Evolutionary conservation across 2,113 vertebrate genomes (phyloP).

Genomic region (Sinosuthora webbiana): DNA sequence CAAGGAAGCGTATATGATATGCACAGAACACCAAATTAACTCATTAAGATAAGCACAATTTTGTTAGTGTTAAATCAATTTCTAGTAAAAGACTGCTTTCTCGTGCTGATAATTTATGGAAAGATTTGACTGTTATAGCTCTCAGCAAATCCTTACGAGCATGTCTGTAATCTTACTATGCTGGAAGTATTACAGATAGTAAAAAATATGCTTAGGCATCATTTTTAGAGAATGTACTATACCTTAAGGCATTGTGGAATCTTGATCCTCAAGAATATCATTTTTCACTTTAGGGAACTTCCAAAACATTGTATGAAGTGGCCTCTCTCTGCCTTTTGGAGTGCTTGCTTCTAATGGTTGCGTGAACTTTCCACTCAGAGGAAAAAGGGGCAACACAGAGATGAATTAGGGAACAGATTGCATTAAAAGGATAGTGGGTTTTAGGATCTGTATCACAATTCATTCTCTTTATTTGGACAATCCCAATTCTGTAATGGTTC

Average conservation of each 20-base stretch:
- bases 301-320: background rate
- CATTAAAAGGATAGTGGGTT: background rate
- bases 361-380: background rate
- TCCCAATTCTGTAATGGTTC: background rate
- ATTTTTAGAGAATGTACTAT: slow-evolving; percentile 6
- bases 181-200: slow-evolving; percentile 26
- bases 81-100: slow-evolving; percentile 25
- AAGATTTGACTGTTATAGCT: slow-evolving; percentile 40
- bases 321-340: background rate
- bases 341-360: background rate
- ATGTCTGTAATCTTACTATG: background rate
- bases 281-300: slow-evolving; percentile 37
- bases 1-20: background rate
- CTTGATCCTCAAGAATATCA: background rate
- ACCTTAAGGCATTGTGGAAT: slow-evolving; percentile 29
- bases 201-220: slow-evolving; percentile 26
- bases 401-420: background rate
- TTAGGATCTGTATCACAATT: background rate
- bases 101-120: slow-evolving; percentile 33
- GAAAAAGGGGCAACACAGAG: background rate
- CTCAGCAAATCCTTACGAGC: slow-evolving; percentile 17
- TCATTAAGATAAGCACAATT: slow-evolving; percentile 46
- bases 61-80: slow-evolving; percentile 47
- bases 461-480: background rate
- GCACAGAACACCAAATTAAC: slow-evolving; percentile 22